Percentiles rank a stretch among this genome's conserved stretches.
phyloP scores from a whole-genome alignment of 2,797 vertebrate genomes.

The Gallirallus australis region DNA sequence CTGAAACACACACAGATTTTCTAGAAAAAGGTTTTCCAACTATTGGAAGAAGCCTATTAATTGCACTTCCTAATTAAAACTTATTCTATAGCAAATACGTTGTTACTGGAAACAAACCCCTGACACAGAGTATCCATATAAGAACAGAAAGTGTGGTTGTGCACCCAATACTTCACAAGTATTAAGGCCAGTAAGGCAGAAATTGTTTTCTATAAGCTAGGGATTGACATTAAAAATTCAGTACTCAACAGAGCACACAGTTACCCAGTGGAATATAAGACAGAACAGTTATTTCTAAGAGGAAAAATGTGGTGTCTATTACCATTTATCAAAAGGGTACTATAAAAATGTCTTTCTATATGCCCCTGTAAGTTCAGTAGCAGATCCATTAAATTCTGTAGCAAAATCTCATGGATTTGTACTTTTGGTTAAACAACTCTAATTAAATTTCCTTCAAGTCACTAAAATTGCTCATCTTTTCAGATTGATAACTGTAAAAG shows the following conservation, averaged over 20 bases:
- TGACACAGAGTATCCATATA: background rate
- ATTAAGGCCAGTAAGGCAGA: background rate
- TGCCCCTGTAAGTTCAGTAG: background rate
- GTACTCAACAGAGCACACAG: background rate
- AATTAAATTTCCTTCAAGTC: background rate
- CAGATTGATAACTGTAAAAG: background rate
- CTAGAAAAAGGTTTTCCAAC: background rate
- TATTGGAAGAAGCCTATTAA: background rate
- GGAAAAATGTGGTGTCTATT: background rate
- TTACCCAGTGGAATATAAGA: constrained; percentile 6
- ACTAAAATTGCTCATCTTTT: background rate
- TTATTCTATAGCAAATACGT: background rate
- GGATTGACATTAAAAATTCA: background rate
- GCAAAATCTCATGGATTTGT: background rate
- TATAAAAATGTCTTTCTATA: background rate
- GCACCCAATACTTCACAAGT: background rate
- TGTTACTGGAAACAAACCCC: background rate
- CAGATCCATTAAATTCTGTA: background rate
- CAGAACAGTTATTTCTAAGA: background rate
- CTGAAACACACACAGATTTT: background rate
- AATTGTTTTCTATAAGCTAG: background rate
- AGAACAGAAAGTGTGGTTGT: background rate
- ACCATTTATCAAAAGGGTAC: background rate
- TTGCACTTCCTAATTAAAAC: background rate
- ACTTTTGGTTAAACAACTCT: background rate